phyloP scores from a whole-genome alignment of 2,888 invertebrate species.

The Caenorhabditis becei region DNA sequence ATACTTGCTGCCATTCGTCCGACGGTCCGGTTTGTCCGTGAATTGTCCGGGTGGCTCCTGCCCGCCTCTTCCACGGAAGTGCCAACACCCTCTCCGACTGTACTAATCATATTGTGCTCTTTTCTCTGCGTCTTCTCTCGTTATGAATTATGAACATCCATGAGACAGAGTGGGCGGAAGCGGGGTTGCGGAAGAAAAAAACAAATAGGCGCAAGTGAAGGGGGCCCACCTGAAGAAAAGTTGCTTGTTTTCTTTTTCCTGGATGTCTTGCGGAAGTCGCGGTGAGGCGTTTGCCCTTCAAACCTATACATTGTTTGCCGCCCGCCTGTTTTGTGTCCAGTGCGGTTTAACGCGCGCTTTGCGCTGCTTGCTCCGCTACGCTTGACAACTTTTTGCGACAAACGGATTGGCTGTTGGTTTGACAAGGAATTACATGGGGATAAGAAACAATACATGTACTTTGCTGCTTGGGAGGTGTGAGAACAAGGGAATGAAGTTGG shows the following conservation, averaged over 20 bases:
- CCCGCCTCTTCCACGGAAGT: conserved; percentile 58
- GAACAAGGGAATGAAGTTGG: not conserved
- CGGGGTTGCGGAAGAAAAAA: conserved; percentile 41
- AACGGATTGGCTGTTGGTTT: conserved; percentile 42
- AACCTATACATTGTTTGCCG: conserved; percentile 57
- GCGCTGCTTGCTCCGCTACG: conserved; percentile 15
- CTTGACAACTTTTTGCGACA: conserved; percentile 57
- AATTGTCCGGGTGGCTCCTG: conserved; percentile 39
- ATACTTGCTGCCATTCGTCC: conserved; percentile 67
- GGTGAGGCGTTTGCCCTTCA: conserved; percentile 58
- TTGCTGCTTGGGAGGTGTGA: not conserved
- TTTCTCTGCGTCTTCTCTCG: conserved; percentile 35
- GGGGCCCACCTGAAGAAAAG: conserved; percentile 21
- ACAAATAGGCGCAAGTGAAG: conserved; percentile 31
- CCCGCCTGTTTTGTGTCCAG: conserved; percentile 50
- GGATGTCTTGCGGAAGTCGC: conserved; percentile 38
- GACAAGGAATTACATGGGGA: conserved; percentile 12
- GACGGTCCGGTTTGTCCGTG: conserved; percentile 64
- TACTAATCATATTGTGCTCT: conserved; percentile 45
- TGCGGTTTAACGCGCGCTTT: conserved; percentile 37
- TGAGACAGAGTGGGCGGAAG: not conserved
- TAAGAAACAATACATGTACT: not conserved
- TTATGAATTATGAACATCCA: conserved; percentile 62
- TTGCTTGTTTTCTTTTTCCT: conserved; percentile 55
- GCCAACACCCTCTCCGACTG: conserved; percentile 41